A percentile compares a stretch with the other conserved stretches of the same genome.
Evolutionary conservation across 2,888 invertebrate species (phyloP).

Genomic region (Sesamia inferens): DNA sequence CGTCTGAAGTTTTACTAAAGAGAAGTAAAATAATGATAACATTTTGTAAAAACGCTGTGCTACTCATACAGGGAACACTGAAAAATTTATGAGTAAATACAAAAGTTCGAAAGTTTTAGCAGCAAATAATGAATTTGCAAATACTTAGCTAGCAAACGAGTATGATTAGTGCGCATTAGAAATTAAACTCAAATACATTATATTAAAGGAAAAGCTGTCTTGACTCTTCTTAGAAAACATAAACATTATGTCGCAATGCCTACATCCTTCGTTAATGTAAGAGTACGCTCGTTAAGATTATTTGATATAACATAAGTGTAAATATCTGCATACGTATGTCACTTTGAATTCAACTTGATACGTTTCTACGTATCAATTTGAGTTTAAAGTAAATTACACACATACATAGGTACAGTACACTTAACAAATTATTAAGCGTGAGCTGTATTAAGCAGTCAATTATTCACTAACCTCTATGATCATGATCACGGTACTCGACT

Average conservation of each 20-base stretch:
- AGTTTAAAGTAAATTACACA: too few species aligned
- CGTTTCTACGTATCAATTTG: too few species aligned
- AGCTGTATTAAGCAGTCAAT: constrained; percentile 31
- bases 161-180: constrained; percentile 38
- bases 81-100: constrained; percentile 16
- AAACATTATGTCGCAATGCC: constrained; percentile 28
- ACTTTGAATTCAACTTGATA: too few species aligned
- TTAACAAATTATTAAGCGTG: too few species aligned
- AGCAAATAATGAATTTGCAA: constrained; percentile 36
- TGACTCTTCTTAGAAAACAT: constrained; percentile 38
- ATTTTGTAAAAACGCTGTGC: background rate
- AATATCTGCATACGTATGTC: constrained; percentile 41
- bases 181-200: constrained; percentile 40
- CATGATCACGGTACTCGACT: constrained; percentile 13
- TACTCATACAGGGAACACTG: constrained; percentile 5
- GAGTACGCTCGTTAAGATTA: constrained; percentile 43
- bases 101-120: constrained; percentile 32
- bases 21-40: constrained; percentile 2
- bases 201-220: constrained; percentile 27
- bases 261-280: constrained; percentile 25
- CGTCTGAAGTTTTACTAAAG: background rate
- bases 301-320: constrained; percentile 47
- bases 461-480: constrained; percentile 16
- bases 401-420: too few species aligned
- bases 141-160: constrained; percentile 35